Percentiles rank a stretch among this genome's conserved stretches.
These are phyloP conservation scores for Phocoena sinus DNA, from an alignment of 2,113 vertebrate genomes.

Conservation along the genomic window DNA sequence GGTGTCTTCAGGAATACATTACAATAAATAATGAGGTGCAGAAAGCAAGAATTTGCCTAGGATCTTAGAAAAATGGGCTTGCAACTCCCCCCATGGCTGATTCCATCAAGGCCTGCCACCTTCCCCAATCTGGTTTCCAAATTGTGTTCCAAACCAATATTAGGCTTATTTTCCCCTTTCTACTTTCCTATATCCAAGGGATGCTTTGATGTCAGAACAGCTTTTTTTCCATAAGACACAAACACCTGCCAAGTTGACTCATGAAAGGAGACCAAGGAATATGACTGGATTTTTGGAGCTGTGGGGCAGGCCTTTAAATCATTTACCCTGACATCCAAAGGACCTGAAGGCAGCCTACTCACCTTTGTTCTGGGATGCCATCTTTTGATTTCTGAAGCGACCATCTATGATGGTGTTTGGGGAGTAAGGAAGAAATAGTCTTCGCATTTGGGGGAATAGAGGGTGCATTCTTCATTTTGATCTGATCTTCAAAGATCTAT, in stretches of 20 bases:
- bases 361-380: background rate
- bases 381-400: background rate
- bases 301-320: background rate
- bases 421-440: background rate
- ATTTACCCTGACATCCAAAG: background rate
- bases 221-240: background rate
- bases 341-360: background rate
- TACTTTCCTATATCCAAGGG: background rate
- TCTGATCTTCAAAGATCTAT: background rate
- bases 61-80: background rate
- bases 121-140: background rate
- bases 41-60: background rate
- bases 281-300: background rate
- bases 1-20: background rate
- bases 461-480: background rate
- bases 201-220: background rate
- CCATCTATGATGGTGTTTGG: background rate
- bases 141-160: background rate
- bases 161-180: background rate
- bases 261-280: background rate
- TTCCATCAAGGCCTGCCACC: background rate
- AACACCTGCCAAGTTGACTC: background rate
- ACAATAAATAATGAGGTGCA: background rate
- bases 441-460: background rate
- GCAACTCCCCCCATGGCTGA: background rate